A percentile compares a stretch with the other conserved stretches of the same genome.
phyloP scores from a whole-genome alignment of 2,113 vertebrate genomes.

The Propithecus coquereli region DNA sequence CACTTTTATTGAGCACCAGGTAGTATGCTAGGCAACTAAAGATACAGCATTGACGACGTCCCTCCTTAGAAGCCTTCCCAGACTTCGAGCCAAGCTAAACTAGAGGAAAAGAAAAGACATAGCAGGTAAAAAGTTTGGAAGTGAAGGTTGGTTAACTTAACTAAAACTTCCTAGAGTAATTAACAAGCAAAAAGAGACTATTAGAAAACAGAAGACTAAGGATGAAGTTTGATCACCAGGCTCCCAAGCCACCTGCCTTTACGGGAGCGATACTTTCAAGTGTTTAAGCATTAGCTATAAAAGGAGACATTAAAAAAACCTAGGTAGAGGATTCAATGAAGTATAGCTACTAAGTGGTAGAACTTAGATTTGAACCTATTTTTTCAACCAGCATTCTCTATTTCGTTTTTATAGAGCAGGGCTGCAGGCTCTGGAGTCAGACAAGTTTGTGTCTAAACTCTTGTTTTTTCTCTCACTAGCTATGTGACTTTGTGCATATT shows the following conservation, averaged over 20 bases:
- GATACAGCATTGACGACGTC: accelerated
- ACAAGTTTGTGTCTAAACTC: background rate
- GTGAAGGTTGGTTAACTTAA: background rate
- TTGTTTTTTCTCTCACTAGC: background rate
- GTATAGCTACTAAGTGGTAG: too few relatives aligned
- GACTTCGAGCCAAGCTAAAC: background rate
- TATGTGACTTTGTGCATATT: background rate
- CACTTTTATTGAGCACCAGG: too few relatives aligned
- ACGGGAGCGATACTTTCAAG: background rate
- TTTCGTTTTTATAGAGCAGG: background rate
- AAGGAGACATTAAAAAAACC: background rate
- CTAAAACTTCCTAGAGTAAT: background rate
- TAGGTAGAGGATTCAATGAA: background rate
- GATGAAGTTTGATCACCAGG: background rate
- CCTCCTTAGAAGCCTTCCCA: background rate
- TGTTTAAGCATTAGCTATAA: background rate
- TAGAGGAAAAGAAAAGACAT: background rate
- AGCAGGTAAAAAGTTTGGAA: background rate
- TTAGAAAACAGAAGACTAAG: background rate
- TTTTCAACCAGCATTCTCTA: background rate
- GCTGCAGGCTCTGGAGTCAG: background rate
- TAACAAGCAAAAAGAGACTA: background rate
- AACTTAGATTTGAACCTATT: background rate
- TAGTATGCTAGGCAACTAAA: background rate
- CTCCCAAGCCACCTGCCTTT: background rate